Percentiles rank a stretch among this genome's conserved stretches.
phyloP scores from a whole-genome alignment of 1,140 invertebrate species.

The Drosophila nebulosa region DNA sequence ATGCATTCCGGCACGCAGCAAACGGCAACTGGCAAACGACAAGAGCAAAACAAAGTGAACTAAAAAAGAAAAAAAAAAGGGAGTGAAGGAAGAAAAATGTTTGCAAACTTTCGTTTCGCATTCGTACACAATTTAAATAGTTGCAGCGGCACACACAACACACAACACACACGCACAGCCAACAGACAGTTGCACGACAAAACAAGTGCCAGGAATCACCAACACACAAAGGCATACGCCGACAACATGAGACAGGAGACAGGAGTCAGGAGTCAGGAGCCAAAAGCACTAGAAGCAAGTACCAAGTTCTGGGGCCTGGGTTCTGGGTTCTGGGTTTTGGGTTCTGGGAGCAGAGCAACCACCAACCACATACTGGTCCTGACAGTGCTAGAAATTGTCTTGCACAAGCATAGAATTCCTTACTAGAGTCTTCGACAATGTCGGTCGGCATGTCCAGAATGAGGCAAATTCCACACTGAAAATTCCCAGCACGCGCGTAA shows the following conservation, averaged over 20 bases:
- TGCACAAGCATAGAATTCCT: slow-evolving; percentile 36
- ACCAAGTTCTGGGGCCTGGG: background rate
- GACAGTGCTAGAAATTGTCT: slow-evolving; percentile 59
- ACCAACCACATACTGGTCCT: background rate
- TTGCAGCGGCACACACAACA: slow-evolving; percentile 42
- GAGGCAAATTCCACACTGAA: slow-evolving; percentile 72
- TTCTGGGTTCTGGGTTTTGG: background rate
- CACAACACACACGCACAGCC: background rate
- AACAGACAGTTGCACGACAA: slow-evolving; percentile 19
- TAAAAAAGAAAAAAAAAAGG: background rate
- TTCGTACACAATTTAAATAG: slow-evolving; percentile 76
- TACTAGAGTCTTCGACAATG: slow-evolving; percentile 52
- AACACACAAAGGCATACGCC: slow-evolving; percentile 31
- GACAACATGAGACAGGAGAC: background rate
- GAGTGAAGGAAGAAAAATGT: slow-evolving; percentile 54
- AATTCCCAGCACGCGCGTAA: slow-evolving; percentile 72
- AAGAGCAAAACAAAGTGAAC: slow-evolving; percentile 4
- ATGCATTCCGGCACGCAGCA: slow-evolving; percentile 43
- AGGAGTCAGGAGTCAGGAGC: background rate
- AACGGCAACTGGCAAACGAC: background rate
- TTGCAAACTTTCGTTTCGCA: slow-evolving; percentile 67
- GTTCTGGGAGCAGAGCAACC: slow-evolving; percentile 1
- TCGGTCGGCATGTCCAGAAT: slow-evolving; percentile 70
- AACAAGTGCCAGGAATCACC: slow-evolving; percentile 60
- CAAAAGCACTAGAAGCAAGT: too few species aligned